Percentiles rank a stretch among this genome's conserved stretches.
phyloP scores from a whole-genome alignment of 2,113 vertebrate genomes.

The Dicrurus megarhynchus region DNA sequence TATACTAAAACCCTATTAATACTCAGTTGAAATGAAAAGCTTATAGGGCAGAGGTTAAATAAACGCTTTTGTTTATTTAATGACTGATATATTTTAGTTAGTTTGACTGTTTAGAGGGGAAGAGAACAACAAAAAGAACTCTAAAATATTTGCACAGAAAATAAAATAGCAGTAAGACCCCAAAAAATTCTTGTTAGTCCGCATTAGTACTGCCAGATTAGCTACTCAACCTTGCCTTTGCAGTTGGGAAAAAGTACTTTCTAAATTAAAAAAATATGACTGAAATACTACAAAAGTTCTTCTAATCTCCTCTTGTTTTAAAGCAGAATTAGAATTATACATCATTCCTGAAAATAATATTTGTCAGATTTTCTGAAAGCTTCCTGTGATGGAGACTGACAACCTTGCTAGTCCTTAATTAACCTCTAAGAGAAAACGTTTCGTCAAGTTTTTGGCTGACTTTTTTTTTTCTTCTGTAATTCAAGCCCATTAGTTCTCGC shows the following conservation, averaged over 20 bases:
- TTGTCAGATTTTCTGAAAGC: not conserved
- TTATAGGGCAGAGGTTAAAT: constrained; percentile 14
- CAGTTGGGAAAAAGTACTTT: not conserved
- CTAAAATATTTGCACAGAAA: constrained; percentile 5
- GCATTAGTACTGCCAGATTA: not conserved
- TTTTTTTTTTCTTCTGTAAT: not conserved
- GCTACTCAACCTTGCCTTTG: not conserved
- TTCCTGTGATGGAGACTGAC: not conserved
- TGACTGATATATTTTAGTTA: not conserved
- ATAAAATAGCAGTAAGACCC: not conserved
- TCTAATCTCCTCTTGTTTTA: not conserved
- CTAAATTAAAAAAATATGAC: not conserved
- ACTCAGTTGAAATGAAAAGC: not conserved
- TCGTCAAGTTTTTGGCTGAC: not conserved
- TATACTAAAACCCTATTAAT: constrained; percentile 9
- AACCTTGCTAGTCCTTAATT: not conserved
- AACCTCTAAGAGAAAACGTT: not conserved
- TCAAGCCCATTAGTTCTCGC: not conserved
- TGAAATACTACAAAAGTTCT: not conserved
- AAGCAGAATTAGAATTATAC: not conserved
- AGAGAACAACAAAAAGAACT: not conserved
- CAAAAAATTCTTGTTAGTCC: not conserved
- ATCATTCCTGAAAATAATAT: not conserved
- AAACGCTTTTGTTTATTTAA: constrained; percentile 29
- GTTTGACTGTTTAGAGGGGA: not conserved